phyloP scores from a whole-genome alignment of 1,140 invertebrate species.

The Subanguina moxae region DNA sequence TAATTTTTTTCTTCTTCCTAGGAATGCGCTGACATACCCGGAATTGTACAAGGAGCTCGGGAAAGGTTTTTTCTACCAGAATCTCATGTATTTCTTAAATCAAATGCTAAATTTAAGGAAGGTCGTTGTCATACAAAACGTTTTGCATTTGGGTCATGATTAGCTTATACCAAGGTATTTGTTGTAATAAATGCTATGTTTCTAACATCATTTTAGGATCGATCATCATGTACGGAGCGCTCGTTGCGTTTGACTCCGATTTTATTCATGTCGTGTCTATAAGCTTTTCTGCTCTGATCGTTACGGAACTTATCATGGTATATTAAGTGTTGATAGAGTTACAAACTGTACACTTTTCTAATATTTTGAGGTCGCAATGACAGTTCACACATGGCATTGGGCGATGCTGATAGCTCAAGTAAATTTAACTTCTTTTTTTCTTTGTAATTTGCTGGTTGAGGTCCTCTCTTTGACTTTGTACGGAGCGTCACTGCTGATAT shows the following conservation, averaged over 20 bases:
- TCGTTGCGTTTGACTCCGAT: conserved; percentile 94
- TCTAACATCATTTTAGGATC: conserved; percentile 68
- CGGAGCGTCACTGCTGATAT: conserved; percentile 47
- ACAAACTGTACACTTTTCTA: background rate
- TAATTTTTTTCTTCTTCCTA: too few species aligned
- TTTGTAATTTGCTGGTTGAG: conserved; percentile 12
- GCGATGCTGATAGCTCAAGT: conserved; percentile 88
- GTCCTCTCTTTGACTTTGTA: conserved; percentile 54
- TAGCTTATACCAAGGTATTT: conserved; percentile 95
- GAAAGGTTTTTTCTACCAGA: too few species aligned
- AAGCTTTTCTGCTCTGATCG: conserved; percentile 90
- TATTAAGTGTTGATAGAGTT: conserved; percentile 5
- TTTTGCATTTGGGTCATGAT: conserved; percentile 99
- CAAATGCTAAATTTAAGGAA: too few species aligned
- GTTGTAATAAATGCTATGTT: background rate
- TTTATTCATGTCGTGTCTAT: conserved; percentile 98
- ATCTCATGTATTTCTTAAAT: too few species aligned
- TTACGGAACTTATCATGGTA: conserved; percentile 98
- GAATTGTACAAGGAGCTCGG: conserved; percentile 95
- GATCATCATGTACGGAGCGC: conserved; percentile 96
- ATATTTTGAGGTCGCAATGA: conserved; percentile 76
- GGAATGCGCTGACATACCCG: conserved; percentile 89
- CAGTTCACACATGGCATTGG: conserved; percentile 72
- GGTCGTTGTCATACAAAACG: conserved; percentile 78
- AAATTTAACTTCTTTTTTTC: conserved; percentile 63